phyloP scores from a whole-genome alignment of 2,113 vertebrate species.

The Hepsetus odoe region DNA sequence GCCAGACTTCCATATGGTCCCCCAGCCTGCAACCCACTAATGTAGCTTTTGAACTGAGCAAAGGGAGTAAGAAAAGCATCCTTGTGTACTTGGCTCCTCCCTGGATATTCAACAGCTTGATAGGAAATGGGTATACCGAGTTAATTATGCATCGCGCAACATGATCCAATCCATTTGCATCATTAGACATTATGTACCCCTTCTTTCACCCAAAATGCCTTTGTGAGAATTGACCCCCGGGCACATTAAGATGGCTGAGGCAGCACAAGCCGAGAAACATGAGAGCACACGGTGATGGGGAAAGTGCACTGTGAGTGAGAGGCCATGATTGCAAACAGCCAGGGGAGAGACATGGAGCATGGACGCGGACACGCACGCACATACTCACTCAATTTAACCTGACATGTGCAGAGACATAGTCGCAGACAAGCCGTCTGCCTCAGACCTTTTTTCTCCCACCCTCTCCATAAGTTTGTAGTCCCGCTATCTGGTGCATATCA shows the following conservation, averaged over 20 bases:
- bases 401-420: conserved; percentile 38
- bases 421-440: conserved; percentile 32
- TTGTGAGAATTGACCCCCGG: conserved; percentile 50
- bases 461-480: conserved; percentile 24
- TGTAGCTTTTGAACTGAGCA: conserved; percentile 18
- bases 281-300: conserved; percentile 44
- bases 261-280: conserved; percentile 51
- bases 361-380: conserved; percentile 8
- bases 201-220: conserved; percentile 51
- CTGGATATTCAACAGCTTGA: conserved; percentile 42
- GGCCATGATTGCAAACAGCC: conserved; percentile 49
- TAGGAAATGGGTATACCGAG: conserved; percentile 50
- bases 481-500: conserved; percentile 37
- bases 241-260: conserved; percentile 51
- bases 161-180: conserved; percentile 55
- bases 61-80: conserved; percentile 35
- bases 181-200: conserved; percentile 56
- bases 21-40: conserved; percentile 32
- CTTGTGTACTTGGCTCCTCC: conserved; percentile 13
- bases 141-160: conserved; percentile 60
- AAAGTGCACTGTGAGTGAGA: conserved; percentile 52
- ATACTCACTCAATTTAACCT: conserved; percentile 21
- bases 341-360: conserved; percentile 17
- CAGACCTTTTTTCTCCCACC: background rate
- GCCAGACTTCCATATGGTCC: conserved; percentile 35